These are phyloP conservation scores for Cataglyphis rosenhaueri DNA, from an alignment of 2,888 invertebrate species.

Conservation along the genomic window DNA sequence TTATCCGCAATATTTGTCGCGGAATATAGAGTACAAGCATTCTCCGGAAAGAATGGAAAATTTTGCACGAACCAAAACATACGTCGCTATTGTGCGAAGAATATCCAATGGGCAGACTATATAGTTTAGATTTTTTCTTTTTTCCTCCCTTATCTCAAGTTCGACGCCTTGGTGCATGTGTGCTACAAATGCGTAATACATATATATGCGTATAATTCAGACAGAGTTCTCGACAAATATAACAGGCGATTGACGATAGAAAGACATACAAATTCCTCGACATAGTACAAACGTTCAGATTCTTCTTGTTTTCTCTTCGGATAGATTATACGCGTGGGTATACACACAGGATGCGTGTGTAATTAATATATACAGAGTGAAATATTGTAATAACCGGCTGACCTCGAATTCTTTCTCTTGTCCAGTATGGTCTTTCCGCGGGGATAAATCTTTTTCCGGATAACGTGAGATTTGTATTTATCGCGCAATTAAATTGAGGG, in stretches of 20 bases:
- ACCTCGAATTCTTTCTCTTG: constrained; percentile 51
- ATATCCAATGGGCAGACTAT: constrained; percentile 51
- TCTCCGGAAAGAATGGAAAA: neutral
- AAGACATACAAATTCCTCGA: constrained; percentile 85
- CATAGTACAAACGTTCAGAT: constrained; percentile 85
- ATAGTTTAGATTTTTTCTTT: constrained; percentile 60
- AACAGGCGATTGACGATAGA: constrained; percentile 69
- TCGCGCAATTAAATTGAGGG: neutral
- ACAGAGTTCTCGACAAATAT: constrained; percentile 69
- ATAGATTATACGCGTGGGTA: constrained; percentile 66
- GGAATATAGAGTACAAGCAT: constrained; percentile 19
- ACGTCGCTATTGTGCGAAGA: constrained; percentile 59
- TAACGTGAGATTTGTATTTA: neutral
- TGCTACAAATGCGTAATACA: constrained; percentile 53
- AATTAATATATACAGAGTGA: constrained; percentile 21
- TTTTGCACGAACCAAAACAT: constrained; percentile 67
- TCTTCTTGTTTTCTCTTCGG: constrained; percentile 75
- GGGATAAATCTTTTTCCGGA: neutral
- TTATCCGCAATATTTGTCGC: neutral
- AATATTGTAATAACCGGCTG: constrained; percentile 34
- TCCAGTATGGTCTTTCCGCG: constrained; percentile 40
- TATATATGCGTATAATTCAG: constrained; percentile 50
- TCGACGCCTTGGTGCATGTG: constrained; percentile 28
- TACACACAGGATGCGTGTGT: constrained; percentile 17
- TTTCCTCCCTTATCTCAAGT: constrained; percentile 53